A percentile compares a stretch with the other conserved stretches of the same genome.
Conservation (phyloP, 1,140 invertebrate species). For the Colletes latitarsis region DNA sequence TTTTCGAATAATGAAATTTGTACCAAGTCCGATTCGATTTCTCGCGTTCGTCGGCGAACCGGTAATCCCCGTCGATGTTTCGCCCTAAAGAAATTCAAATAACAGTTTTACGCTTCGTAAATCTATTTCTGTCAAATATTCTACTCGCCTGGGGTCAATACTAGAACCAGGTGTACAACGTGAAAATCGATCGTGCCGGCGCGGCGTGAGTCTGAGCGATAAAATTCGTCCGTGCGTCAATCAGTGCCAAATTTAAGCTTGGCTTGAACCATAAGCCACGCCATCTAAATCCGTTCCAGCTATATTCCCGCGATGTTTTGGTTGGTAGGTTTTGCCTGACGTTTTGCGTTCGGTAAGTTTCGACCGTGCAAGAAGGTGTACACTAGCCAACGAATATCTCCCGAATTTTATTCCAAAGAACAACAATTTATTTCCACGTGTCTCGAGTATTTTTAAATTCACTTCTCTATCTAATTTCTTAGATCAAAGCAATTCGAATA, state of each 20-base stretch:
- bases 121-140: slow-evolving; percentile 5
- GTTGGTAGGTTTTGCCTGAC: slow-evolving; percentile 40
- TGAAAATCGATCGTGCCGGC: slow-evolving; percentile 56
- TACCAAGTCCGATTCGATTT: too few relatives aligned
- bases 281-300: slow-evolving; percentile 53
- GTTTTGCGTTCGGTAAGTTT: slow-evolving; percentile 52
- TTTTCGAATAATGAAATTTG: not conserved
- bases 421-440: not conserved
- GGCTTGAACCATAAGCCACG: slow-evolving; percentile 41
- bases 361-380: not conserved
- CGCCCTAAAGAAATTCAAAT: not conserved
- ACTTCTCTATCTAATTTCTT: too few relatives aligned
- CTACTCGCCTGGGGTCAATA: slow-evolving; percentile 21
- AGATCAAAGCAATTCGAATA: too few relatives aligned
- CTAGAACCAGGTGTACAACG: slow-evolving; percentile 53
- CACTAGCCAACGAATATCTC: not conserved
- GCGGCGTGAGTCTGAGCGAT: slow-evolving; percentile 32
- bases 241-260: slow-evolving; percentile 60
- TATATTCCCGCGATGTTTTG: slow-evolving; percentile 41
- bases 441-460: too few relatives aligned
- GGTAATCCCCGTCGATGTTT: too few relatives aligned
- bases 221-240: slow-evolving; percentile 60
- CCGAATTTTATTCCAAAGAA: not conserved
- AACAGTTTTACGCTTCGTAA: not conserved
- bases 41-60: too few relatives aligned